Percentiles rank a stretch among this genome's conserved stretches.
phyloP scores from a whole-genome alignment of 2,113 vertebrate species.

The Atherinomorus stipes region DNA sequence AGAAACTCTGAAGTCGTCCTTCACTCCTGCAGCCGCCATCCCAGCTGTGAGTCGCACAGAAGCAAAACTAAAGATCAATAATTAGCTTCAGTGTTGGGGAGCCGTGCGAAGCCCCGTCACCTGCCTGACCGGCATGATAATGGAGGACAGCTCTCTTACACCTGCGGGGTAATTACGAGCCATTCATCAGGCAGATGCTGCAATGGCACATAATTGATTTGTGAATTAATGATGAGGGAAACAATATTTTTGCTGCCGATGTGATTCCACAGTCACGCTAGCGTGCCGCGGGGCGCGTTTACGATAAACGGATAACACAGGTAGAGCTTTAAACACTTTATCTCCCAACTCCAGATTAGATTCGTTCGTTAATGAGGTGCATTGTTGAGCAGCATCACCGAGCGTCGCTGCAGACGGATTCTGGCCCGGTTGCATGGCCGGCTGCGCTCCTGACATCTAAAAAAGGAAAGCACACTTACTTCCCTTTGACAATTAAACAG shows the following conservation, averaged over 20 bases:
- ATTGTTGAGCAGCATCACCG: neutral
- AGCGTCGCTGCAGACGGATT: neutral
- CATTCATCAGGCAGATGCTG: slow-evolving; percentile 71
- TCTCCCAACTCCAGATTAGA: neutral
- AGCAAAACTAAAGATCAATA: slow-evolving; percentile 71
- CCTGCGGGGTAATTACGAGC: slow-evolving; percentile 69
- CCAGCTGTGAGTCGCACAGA: slow-evolving; percentile 45
- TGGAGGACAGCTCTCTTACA: slow-evolving; percentile 51
- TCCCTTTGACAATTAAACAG: slow-evolving; percentile 28
- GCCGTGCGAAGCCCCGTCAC: slow-evolving; percentile 67
- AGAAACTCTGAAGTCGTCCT: slow-evolving; percentile 2
- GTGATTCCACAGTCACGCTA: slow-evolving; percentile 32
- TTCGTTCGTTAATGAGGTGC: neutral
- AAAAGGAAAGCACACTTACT: neutral
- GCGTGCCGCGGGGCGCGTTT: slow-evolving; percentile 33
- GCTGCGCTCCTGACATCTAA: slow-evolving; percentile 9
- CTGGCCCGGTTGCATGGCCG: neutral
- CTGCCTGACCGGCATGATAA: slow-evolving; percentile 50
- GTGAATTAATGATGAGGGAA: slow-evolving; percentile 65
- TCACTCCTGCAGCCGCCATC: slow-evolving; percentile 31
- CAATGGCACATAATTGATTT: slow-evolving; percentile 72
- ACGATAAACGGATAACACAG: slow-evolving; percentile 8
- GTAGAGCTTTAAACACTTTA: slow-evolving; percentile 10
- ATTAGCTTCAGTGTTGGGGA: slow-evolving; percentile 67
- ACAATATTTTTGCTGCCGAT: slow-evolving; percentile 50